Evolutionary conservation across 2,113 vertebrate species (phyloP), one percentile per base, ranked within the genome.

Genomic region (Phrynosoma platyrhinos): DNA sequence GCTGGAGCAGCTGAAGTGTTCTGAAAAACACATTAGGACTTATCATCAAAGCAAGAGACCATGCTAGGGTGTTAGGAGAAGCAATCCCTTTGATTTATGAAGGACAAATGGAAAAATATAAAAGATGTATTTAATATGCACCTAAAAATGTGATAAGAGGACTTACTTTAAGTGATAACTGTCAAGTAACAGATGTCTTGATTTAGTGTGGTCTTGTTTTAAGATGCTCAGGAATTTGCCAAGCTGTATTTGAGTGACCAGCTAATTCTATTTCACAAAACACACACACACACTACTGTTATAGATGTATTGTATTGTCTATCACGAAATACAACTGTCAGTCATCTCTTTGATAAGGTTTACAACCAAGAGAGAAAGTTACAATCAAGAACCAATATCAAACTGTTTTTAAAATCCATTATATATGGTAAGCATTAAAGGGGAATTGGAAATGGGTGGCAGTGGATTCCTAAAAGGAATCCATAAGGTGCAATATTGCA

Each of bases 221-320:
- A 87, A 84, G 90, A 89, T n/a, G 25, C 69, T 91, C 85, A 83
- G 86, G 90, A 91, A 79, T 1, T 7, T 87, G 80, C 36, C 40
- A 92, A 91, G 81, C 86, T 87, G 58, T 40, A 89, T 89, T 88
- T 71, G 83, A 82, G 85, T 69, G 32, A 69, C 52, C 32, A 91
- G 79, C 76, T 87, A 53, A 79, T 23, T 69, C 75, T 83, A 81
- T 83, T 89, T 87, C 88, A 89, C 79, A 23, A 83, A 36, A 83
- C 52, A 58, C 55, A 58, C 10, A 58, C 55, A 58, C 58, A 62
- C 14, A 62, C 58, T 62, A 62, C 58, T 62, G 58, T 62, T 62
- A 62, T 16, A 52, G 47, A 7, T 47, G 7, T 47, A 47, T 7
- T 47, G 47, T 47, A 13, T 1, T 36, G 13, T 66, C 13, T 53